Base-by-base conservation (phyloP, 1,140 invertebrate species). In the Drosophila equinoxialis region DNA sequence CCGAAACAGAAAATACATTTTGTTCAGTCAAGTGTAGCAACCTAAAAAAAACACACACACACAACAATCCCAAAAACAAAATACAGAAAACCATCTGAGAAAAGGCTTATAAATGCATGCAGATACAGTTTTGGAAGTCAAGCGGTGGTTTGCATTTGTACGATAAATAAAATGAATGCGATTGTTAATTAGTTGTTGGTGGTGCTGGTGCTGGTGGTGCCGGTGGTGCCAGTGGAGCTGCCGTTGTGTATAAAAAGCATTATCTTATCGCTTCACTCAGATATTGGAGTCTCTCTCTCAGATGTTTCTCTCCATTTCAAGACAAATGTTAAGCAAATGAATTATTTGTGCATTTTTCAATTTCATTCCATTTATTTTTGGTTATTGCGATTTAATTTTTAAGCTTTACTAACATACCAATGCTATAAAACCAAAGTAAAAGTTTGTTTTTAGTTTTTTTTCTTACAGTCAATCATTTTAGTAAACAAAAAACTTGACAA, bases 81-180 rank as follows among this genome's bases (percentile, higher is more conserved):
- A 76, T 23, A 61, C 60, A 77, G 30, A 70, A 77, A 60, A 37
- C 45, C 45, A 51, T 51, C 45, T 51, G 45, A 51, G 45, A 59
- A 66, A 59, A 67, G 67, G 57, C 78, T 87, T 87, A 87, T 87
- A 87, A 87, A 87, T 87, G 83, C 84, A 87, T 64, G 84, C 76
- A 87, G 83, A 87, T 89, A 87, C 83, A 80, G 83, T 87, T 87
- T 87, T 89, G 83, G 83, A 86, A 87, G 83, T 89, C 83, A 83
- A 89, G 83, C 83, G 84, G 83, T 87, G 84, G 83, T 87, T 87
- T 87, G 83, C 83, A 86, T 86, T 86, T 87, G 79, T 87, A 87
- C 83, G 83, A 87, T 86, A 86, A 86, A 86, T 86, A 86, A 86
- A 86, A 86, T 86, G 84, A 86, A 86, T 86, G 83, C 83, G 83